Conservation (phyloP, 2,113 vertebrate species). For the Nothoprocta perdicaria region DNA sequence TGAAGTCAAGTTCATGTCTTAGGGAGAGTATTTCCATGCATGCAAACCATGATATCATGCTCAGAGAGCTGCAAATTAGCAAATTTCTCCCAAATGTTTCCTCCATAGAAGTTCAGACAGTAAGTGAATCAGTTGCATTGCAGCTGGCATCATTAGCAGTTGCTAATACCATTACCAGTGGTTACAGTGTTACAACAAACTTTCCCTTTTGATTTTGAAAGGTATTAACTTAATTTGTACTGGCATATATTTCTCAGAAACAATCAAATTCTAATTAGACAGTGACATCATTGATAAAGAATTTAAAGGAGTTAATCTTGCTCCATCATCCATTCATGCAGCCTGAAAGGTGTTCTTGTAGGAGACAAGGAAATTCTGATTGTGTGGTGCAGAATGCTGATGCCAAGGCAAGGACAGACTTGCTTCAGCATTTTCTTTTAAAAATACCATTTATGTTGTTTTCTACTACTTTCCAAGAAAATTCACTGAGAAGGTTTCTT, state of each 20-base stretch:
- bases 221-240: background rate
- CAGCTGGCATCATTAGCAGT: background rate
- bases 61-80: background rate
- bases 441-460: background rate
- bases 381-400: background rate
- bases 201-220: background rate
- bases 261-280: background rate
- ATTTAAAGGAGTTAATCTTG: background rate
- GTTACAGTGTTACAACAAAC: background rate
- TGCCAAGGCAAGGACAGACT: background rate
- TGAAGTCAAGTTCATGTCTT: background rate
- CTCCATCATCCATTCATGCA: background rate
- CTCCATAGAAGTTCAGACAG: background rate
- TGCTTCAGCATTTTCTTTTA: background rate
- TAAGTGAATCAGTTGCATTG: background rate
- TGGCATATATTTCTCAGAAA: background rate
- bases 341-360: background rate
- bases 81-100: background rate
- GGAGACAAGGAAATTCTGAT: background rate
- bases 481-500: background rate
- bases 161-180: background rate
- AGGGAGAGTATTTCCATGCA: background rate
- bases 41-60: background rate
- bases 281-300: background rate
- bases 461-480: constrained; percentile 14